Base-by-base conservation (phyloP, 2,797 vertebrate genomes). In the Gallirallus australis region DNA sequence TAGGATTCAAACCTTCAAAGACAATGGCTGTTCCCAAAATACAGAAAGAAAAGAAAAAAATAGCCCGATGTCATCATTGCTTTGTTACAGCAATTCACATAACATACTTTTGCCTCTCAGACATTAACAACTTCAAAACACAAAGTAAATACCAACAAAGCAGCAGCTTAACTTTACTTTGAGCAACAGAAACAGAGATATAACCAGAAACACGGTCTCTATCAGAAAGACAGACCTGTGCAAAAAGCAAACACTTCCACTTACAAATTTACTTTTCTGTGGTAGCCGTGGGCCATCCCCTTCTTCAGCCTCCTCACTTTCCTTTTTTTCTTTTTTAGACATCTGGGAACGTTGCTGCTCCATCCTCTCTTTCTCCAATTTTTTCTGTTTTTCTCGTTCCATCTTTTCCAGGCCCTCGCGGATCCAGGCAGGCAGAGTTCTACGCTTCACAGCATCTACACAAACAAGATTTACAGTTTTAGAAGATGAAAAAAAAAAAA, bases 261-360 rank as follows among this genome's bases (percentile, higher is more conserved):
- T 99, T 98, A 99, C 99, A 98, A 99, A 99, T 99, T 99, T 99
- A 97, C 99, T 99, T 98, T 99, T 99, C 97, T 99, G 99, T 61
- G 99, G 99, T 75, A 99, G 92, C 45, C 98, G 98, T 78, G 99
- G 99, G 37, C 98, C 99, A 89, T 99, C 99, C 30, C 97, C 99
- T 92, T 98, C 98, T 70, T 98, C 99, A 52, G 97, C 90, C 52
- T 98, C 98, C 11, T 98, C 98, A 14, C 94, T 97, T 90, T 98
- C 97, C 91, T 97, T 97, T 86, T 98, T 98, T 70, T 99, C 98
- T 37, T 99, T 99, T 94, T 99, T 99, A 81, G 98, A 98, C 97
- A 99, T 98, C 69, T 99, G 99, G 59, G 99, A 99, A 10, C 99
- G 98, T 75, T 99, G 99, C 90, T 99, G 99, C 88, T 99, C 99